Base-by-base conservation (phyloP, 2,113 vertebrate species). In the Malaclemys terrapin region DNA sequence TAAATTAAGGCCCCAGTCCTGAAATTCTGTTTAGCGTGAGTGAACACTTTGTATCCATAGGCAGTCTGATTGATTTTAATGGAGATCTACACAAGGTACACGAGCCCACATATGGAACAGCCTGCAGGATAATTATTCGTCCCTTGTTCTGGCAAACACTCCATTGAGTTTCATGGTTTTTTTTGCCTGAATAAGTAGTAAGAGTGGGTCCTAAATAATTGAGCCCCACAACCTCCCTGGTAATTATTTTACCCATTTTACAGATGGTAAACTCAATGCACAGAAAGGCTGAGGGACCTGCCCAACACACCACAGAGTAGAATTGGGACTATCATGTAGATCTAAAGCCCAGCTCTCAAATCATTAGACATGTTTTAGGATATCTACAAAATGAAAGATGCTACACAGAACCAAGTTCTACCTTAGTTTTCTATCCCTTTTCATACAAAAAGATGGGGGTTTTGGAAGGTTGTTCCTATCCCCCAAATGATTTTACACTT, bases 1-100 rank as follows among this genome's bases (percentile, higher is more conserved):
- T 54, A 84, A 95, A 90, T 52, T 62, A 2, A 88, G 82, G 47
- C 89, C 88, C 79, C 86, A 89, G 92, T 94, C 79, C 93, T 84
- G 10, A 35, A 69, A 88, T 3, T 4, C 54, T 27, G 47, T n/a
- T 29, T 54, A 65, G 27, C 16, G 27, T 89, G 65, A 88, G 92
- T 10, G 6, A 35, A 19, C 56, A 84, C 69, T 87, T 29, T 0
- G 1, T 45, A 81, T 93, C n/a, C 89, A 25, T 75, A 93, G 84
- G 42, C 56, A 91, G 59, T 56, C 82, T 80, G 82, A 83, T 47
- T 82, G 81, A 91, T 53, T 90, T 95, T 57, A 83, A 42, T n/a
- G 17, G 82, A 84, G 81, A 96, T 94, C 38, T 76, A 59, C 8
- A 35, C 31, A 85, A 88, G 87, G 75, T 25, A n/a, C 62, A 88